Conservation (phyloP, 2,888 invertebrate genomes). For the Pseudococcus viburni region DNA sequence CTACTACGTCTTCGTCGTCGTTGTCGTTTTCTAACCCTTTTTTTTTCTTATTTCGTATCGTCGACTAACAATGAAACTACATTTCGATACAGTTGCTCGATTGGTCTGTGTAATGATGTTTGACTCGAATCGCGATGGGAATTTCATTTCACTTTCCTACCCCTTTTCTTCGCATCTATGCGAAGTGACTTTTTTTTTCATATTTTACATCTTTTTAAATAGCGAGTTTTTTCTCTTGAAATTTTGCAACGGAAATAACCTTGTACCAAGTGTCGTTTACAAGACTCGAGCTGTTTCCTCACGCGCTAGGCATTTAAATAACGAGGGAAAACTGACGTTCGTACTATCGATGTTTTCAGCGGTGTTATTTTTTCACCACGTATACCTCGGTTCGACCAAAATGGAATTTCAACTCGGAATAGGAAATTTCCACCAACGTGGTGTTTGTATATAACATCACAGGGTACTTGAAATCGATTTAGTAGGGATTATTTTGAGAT, state of each 20-base stretch:
- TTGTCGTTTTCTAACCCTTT: slow-evolving; percentile 28
- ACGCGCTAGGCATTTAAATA: not conserved
- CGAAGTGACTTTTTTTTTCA: not conserved
- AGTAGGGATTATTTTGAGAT: not conserved
- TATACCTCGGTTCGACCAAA: not conserved
- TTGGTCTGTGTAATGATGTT: slow-evolving; percentile 42
- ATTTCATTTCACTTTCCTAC: not conserved
- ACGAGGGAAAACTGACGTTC: not conserved
- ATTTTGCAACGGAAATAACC: not conserved
- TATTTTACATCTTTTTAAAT: not conserved
- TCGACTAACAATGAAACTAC: slow-evolving; percentile 34
- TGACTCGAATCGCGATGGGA: slow-evolving; percentile 34
- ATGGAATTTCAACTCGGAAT: not conserved
- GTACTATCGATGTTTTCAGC: not conserved
- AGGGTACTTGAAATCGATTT: not conserved
- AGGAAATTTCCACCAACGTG: not conserved
- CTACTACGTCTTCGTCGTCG: not conserved
- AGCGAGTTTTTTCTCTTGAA: not conserved
- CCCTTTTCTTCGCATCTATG: not conserved
- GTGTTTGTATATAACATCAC: not conserved
- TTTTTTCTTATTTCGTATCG: not conserved
- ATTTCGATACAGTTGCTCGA: slow-evolving; percentile 51
- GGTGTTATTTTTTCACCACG: not conserved
- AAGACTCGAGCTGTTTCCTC: not conserved
- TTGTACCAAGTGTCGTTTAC: slow-evolving; percentile 26